Evolutionary conservation across 2,888 invertebrate species (phyloP), one percentile per base, ranked within the genome.

Genomic region (Tanypteryx hageni): DNA sequence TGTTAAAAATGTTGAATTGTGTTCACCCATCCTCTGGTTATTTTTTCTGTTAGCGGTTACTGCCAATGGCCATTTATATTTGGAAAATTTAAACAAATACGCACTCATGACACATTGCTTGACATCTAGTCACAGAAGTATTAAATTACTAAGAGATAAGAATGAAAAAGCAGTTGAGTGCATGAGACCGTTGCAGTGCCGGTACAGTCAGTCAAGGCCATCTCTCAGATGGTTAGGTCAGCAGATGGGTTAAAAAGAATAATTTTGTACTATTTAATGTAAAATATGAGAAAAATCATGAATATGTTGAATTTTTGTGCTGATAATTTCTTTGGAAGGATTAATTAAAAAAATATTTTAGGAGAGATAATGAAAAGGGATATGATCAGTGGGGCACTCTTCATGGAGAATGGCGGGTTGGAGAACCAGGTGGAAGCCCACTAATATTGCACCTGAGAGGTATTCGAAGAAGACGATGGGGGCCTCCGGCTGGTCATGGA

Each of bases 361-460:
- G 76, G 83, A 85, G 31, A 68, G 18, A 85, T 81, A 92, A 81
- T 81, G 93, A 93, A 83, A 95, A 95, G 5, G 96, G 96, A 91
- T 97, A 96, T 94, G 95, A 96, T 93, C 97, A 97, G 94, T 97
- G 96, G 95, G 97, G 97, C 8, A 95, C 95, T 0, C 94, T 97
- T 27, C 95, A 96, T 93, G 97, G 97, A 0, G 95, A 96, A 27
- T 94, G 97, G 92, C 95, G 95, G 92, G 94, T 96, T 0, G 96
- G 95, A 92, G 94, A 95, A 89, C 94, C 94, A 0, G 94, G 95
- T 59, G 92, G 95, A 95, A 44, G 92, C 16, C 94, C 94, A 61
- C 93, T 93, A 94, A 94, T 94, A 94, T 92, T 97, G 44, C 96
- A 96, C 93, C 94, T 96, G 13, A 95, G 96, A 8, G 96, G 96